These are phyloP conservation scores for Drosophila basisetae DNA, from an alignment of 2,888 invertebrate genomes.

Conservation along the genomic window DNA sequence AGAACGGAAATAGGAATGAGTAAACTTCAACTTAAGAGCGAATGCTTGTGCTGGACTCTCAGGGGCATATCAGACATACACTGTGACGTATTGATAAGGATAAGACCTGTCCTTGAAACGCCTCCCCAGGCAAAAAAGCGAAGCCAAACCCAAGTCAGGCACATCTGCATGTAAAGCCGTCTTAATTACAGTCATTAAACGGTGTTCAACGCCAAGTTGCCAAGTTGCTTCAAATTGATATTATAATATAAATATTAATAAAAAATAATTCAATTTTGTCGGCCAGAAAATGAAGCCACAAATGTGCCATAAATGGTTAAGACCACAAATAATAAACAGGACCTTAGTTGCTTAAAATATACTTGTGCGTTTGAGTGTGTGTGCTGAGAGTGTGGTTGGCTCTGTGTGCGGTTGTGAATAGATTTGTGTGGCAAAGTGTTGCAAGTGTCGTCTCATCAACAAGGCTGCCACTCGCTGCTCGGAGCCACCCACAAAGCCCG, in stretches of 20 bases:
- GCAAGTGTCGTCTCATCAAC: constrained; percentile 73
- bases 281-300: constrained; percentile 45
- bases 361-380: constrained; percentile 1
- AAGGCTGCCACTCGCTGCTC: constrained; percentile 36
- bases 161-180: constrained; percentile 42
- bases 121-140: background rate
- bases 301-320: constrained; percentile 61
- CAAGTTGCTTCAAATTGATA: constrained; percentile 43
- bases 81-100: constrained; percentile 68
- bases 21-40: constrained; percentile 21
- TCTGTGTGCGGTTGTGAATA: background rate
- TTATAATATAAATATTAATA: constrained; percentile 53
- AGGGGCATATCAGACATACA: constrained; percentile 13
- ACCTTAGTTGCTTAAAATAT: constrained; percentile 35
- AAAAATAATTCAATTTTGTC: constrained; percentile 57
- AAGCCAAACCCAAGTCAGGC: constrained; percentile 20
- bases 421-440: constrained; percentile 41
- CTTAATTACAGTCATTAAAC: constrained; percentile 68
- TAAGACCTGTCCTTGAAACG: constrained; percentile 53
- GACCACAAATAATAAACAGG: constrained; percentile 59
- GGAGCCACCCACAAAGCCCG: background rate
- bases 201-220: constrained; percentile 20
- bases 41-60: constrained; percentile 5
- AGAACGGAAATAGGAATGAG: background rate
- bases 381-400: background rate